phyloP scores from a whole-genome alignment of 1,140 invertebrate genomes.

The Orchesella cincta region DNA sequence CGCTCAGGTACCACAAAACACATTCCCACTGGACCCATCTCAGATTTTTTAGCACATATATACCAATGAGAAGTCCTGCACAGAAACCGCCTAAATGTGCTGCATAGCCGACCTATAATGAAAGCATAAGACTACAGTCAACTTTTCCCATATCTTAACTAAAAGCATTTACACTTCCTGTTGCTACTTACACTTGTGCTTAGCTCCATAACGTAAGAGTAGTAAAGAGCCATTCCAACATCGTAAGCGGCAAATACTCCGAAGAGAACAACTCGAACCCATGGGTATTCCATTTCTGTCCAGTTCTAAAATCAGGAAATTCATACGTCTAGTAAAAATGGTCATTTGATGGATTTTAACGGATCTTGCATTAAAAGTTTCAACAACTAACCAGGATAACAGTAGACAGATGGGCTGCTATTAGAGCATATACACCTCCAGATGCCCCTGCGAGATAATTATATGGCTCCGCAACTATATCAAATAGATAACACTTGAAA shows the following conservation, averaged over 20 bases:
- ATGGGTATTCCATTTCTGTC: constrained; percentile 59
- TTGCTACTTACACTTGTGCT: background rate
- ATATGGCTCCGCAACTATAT: constrained; percentile 58
- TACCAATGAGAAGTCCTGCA: constrained; percentile 62
- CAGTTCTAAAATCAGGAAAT: constrained; percentile 56
- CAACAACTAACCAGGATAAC: constrained; percentile 62
- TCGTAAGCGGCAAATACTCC: constrained; percentile 53
- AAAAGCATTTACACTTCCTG: background rate
- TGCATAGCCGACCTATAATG: constrained; percentile 55
- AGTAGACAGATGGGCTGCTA: constrained; percentile 66
- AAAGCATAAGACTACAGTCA: background rate
- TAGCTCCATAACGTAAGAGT: constrained; percentile 33
- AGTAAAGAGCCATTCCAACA: constrained; percentile 58
- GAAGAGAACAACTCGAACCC: constrained; percentile 74
- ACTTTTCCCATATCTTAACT: background rate
- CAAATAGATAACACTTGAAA: constrained; percentile 55
- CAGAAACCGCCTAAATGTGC: constrained; percentile 63
- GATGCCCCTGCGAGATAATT: constrained; percentile 62
- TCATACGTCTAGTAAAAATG: too few relatives aligned
- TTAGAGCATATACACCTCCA: constrained; percentile 66
- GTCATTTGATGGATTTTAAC: background rate
- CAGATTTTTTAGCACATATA: constrained; percentile 63
- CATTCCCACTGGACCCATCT: constrained; percentile 60
- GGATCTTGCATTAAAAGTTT: too few relatives aligned
- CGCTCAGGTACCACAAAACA: constrained; percentile 44